Evolutionary conservation across 2,113 vertebrate genomes (phyloP).

Genomic region (Ctenomys sociabilis): DNA sequence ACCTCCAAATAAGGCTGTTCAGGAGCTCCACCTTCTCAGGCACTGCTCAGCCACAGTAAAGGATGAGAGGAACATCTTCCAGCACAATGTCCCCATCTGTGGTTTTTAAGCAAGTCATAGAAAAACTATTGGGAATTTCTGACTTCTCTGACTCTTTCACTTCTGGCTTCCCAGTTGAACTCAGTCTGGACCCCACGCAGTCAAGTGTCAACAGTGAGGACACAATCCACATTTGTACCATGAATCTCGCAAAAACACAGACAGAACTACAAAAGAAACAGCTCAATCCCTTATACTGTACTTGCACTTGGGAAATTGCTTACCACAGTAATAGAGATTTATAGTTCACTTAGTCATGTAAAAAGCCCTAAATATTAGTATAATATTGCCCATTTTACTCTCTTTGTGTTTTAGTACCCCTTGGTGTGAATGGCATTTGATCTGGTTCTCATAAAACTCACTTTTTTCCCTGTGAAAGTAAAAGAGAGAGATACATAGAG

Average conservation of each 20-base stretch:
- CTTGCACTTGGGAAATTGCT: neutral
- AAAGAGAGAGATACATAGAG: neutral
- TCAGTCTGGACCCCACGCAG: neutral
- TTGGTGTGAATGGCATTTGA: neutral
- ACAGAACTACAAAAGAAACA: neutral
- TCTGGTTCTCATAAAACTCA: constrained; percentile 41
- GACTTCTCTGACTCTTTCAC: neutral
- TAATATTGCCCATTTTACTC: neutral
- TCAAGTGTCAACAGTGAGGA: neutral
- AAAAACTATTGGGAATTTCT: neutral
- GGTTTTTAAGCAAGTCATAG: neutral
- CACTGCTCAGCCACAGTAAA: neutral
- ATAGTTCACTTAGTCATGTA: neutral
- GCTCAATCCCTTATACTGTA: neutral
- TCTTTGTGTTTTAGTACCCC: neutral
- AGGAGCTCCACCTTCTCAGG: neutral
- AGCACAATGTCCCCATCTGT: neutral
- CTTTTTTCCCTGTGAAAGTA: neutral
- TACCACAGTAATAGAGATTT: neutral
- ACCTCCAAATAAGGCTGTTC: neutral
- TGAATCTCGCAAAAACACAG: neutral
- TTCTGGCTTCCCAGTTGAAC: neutral
- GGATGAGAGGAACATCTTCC: neutral
- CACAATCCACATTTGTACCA: neutral
- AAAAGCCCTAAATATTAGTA: neutral